Evolutionary conservation across 2,113 vertebrate genomes (phyloP), one percentile per base, ranked within the genome.

Genomic region (Condylura cristata): DNA sequence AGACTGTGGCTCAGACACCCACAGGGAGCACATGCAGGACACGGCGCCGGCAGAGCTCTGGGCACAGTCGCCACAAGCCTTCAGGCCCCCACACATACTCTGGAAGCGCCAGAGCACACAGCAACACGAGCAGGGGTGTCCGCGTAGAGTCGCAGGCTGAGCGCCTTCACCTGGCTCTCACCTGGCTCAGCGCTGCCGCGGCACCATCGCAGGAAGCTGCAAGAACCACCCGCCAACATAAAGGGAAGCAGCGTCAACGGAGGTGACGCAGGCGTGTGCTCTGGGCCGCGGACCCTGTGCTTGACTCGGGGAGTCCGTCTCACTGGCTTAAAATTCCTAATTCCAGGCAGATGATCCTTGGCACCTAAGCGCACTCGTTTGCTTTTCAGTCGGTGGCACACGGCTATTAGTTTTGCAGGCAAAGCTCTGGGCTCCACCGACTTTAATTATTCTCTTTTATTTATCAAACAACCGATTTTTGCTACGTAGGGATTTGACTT

Each of bases 371-470:
- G 61, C 75, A 75, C 44, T 74, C 28, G 65, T 83, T 95, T 94
- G 14, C n/a, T 95, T 70, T 93, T 76, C 53, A 91, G 53, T 39
- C 65, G 41, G 48, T 90, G 34, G 22, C 26, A 51, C 60, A 75
- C 30, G 46, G 68, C 90, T 60, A 78, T 81, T 34, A 87, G 76
- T 66, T 86, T 65, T 84, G 85, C 39, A 76, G 37, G 78, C 24
- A 63, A 53, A 9, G 17, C 8, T n/a, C 63, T 68, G 60, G 53
- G 76, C 41, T 63, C 72, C 9, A 91, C 20, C 90, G 39, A 82
- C 86, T 95, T 96, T 87, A 94, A 53, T 37, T 12, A 28, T 22
- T 41, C 74, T 22, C 0, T 91, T 93, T 96, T 92, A 60, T 76
- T 93, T 93, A 91, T 72, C 81, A 91, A 91, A 63, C 4, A 72